These are phyloP conservation scores for Oreotrochilus melanogaster DNA, from an alignment of 2,113 vertebrate genomes.

Conservation along the genomic window DNA sequence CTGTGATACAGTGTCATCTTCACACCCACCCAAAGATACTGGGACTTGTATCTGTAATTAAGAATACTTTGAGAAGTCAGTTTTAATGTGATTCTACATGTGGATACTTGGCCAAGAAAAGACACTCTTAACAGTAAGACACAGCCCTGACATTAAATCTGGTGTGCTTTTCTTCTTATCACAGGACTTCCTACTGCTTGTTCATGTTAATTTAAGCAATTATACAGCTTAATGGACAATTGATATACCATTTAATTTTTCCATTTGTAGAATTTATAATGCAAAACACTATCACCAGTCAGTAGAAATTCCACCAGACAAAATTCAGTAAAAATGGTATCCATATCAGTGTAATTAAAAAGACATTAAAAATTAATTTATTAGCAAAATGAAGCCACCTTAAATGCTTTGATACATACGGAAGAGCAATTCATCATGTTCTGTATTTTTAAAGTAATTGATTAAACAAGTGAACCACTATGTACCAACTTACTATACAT, in stretches of 20 bases:
- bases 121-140: not conserved
- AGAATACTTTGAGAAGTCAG: not conserved
- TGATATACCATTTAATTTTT: constrained; percentile 32
- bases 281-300: not conserved
- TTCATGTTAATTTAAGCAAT: constrained; percentile 37
- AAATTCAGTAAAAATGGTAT: not conserved
- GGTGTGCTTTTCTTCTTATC: not conserved
- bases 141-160: not conserved
- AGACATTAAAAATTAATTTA: not conserved
- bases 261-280: constrained; percentile 42
- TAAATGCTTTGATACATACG: not conserved
- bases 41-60: not conserved
- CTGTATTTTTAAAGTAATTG: not conserved
- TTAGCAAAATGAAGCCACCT: constrained; percentile 14
- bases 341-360: constrained; percentile 13
- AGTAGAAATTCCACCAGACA: constrained; percentile 8
- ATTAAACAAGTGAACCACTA: not conserved
- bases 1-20: not conserved
- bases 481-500: not conserved
- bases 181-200: not conserved
- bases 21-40: not conserved
- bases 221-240: constrained; percentile 32
- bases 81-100: not conserved
- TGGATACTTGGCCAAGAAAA: not conserved
- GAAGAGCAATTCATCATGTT: not conserved